These are phyloP conservation scores for Linnaemya tessellans DNA, from an alignment of 2,888 invertebrate genomes.

Conservation along the genomic window DNA sequence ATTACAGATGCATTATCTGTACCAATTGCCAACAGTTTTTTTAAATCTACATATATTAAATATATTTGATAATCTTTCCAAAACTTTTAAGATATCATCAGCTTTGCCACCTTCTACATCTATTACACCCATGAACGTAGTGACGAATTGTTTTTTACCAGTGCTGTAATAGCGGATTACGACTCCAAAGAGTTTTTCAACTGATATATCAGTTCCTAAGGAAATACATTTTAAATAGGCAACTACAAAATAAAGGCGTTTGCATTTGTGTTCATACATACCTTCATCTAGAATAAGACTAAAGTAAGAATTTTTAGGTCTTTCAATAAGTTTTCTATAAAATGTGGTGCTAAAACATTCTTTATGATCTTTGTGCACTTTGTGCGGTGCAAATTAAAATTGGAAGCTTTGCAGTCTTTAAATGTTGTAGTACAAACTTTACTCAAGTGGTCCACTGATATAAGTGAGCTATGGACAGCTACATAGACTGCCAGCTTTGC, in stretches of 20 bases:
- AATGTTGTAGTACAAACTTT: too few relatives aligned
- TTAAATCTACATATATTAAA: neutral
- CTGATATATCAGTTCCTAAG: too few relatives aligned
- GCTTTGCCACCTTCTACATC: slow-evolving; percentile 37
- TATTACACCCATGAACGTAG: slow-evolving; percentile 25
- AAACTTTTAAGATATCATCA: slow-evolving; percentile 17
- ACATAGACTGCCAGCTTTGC: too few relatives aligned
- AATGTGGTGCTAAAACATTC: too few relatives aligned
- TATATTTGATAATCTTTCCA: slow-evolving; percentile 5
- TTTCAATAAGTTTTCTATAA: too few relatives aligned
- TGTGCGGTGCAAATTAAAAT: too few relatives aligned
- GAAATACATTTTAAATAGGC: too few relatives aligned
- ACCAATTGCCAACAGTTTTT: neutral
- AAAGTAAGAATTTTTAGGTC: too few relatives aligned
- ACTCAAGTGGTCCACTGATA: neutral
- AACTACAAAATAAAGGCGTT: too few relatives aligned
- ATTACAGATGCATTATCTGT: neutral
- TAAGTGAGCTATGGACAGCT: neutral
- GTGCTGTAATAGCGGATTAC: neutral
- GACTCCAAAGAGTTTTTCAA: neutral
- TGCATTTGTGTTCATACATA: too few relatives aligned
- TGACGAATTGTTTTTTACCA: slow-evolving; percentile 7
- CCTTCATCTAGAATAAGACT: too few relatives aligned
- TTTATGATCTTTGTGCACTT: too few relatives aligned
- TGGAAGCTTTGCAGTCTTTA: neutral